Conservation (phyloP, 2,888 invertebrate species). For the Lingula anatina region DNA sequence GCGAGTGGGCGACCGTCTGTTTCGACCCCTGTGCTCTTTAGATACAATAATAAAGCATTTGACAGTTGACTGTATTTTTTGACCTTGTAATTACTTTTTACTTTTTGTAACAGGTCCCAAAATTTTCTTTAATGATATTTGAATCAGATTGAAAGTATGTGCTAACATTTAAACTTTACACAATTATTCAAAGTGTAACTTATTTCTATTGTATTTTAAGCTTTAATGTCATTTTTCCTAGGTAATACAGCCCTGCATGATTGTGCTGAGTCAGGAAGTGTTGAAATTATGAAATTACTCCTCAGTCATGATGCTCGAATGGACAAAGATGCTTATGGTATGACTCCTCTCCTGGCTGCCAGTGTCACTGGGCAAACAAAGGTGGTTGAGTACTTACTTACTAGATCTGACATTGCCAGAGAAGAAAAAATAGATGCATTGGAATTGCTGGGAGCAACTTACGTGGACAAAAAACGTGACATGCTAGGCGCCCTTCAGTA, state of each 20-base stretch:
- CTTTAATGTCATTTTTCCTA: no score
- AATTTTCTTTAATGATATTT: no score
- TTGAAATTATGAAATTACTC: constrained; percentile 85
- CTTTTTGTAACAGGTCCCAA: no score
- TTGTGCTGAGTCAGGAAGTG: constrained; percentile 91
- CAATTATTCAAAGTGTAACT: no score
- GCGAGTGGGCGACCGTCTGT: no score
- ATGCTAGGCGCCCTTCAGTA: constrained; percentile 77
- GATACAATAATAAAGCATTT: no score
- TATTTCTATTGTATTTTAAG: no score
- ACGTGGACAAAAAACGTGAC: constrained; percentile 92
- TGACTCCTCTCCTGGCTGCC: constrained; percentile 92
- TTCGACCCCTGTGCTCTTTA: no score
- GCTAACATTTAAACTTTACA: no score
- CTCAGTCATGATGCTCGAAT: constrained; percentile 82
- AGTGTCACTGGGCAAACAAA: constrained; percentile 83
- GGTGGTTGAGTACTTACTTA: constrained; percentile 86
- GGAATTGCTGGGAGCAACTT: constrained; percentile 88
- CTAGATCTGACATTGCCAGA: constrained; percentile 58
- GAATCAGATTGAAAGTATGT: no score
- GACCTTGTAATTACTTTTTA: no score
- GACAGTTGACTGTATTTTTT: no score
- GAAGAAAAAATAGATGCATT: constrained; percentile 76
- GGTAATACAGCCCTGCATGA: constrained; percentile 95
- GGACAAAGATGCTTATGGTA: constrained; percentile 91